Conservation (phyloP, 2,113 vertebrate species). For the Pomatorhinus ruficollis region DNA sequence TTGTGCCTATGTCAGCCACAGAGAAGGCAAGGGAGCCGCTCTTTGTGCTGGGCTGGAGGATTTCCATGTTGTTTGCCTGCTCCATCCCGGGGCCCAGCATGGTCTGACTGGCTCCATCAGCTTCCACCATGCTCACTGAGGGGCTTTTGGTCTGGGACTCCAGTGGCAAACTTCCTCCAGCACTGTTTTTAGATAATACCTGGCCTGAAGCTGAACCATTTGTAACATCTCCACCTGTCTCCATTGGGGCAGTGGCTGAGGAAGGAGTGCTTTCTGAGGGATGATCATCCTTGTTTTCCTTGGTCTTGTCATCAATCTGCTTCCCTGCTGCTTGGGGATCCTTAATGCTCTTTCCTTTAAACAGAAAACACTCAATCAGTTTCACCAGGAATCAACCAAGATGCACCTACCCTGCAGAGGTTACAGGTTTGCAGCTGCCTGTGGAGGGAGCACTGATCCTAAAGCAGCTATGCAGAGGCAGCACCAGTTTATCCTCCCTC, state of each 20-base stretch:
- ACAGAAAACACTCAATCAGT: neutral
- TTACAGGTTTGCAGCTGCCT: neutral
- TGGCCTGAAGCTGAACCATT: neutral
- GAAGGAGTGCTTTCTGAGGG: conserved; percentile 10
- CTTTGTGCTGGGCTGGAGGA: neutral
- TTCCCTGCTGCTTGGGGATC: conserved; percentile 62
- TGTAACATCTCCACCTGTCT: neutral
- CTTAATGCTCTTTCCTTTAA: conserved; percentile 72
- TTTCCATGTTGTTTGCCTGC: neutral
- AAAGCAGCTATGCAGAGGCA: neutral
- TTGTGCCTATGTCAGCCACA: neutral
- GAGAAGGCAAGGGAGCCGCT: neutral
- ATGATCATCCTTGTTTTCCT: neutral
- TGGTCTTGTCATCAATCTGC: neutral
- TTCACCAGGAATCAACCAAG: neutral
- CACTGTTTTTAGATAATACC: neutral
- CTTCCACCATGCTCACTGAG: neutral
- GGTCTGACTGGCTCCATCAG: neutral
- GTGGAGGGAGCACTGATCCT: neutral
- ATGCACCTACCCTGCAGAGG: neutral
- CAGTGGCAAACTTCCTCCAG: neutral
- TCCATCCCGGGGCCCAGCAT: neutral
- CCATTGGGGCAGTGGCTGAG: neutral
- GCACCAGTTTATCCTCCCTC: neutral
- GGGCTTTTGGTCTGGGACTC: neutral